These are phyloP conservation scores for Orientallactaga bullata DNA, from an alignment of 2,113 vertebrate genomes.

Conservation along the genomic window DNA sequence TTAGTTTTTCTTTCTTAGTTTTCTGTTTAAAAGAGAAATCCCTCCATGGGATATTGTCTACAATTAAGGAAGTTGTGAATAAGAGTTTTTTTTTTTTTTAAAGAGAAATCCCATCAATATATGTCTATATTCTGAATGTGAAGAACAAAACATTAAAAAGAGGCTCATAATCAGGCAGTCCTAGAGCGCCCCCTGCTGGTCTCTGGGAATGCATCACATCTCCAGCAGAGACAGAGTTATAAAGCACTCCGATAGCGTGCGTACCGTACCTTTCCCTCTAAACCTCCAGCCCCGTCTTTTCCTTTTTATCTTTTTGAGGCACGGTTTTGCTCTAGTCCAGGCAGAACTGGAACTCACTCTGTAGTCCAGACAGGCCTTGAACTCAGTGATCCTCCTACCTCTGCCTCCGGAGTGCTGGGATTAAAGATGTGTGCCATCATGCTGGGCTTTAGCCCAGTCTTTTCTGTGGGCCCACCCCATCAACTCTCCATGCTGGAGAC, in stretches of 20 bases:
- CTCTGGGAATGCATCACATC: neutral
- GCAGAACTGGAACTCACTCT: too few species aligned
- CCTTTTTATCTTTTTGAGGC: too few species aligned
- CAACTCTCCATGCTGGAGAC: neutral
- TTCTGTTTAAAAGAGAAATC: constrained; percentile 18
- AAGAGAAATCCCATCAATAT: neutral
- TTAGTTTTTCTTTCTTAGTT: neutral
- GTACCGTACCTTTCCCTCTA: neutral
- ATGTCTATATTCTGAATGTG: neutral
- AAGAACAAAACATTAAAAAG: neutral
- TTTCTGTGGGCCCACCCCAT: neutral
- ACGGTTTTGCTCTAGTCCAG: too few species aligned
- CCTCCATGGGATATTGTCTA: too few species aligned
- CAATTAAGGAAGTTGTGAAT: too few species aligned
- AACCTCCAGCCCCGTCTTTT: neutral
- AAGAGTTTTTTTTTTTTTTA: constrained; percentile 29
- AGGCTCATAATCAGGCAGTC: neutral
- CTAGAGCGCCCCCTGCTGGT: constrained; percentile 63
- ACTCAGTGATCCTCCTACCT: too few species aligned
- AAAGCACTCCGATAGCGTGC: neutral
- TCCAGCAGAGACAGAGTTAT: neutral
- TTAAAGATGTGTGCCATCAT: too few species aligned
- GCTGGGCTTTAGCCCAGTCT: neutral
- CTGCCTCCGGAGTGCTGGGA: too few species aligned
- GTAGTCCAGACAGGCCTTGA: too few species aligned